phyloP scores from a whole-genome alignment of 1,140 invertebrate genomes.

The Ooceraea biroi region DNA sequence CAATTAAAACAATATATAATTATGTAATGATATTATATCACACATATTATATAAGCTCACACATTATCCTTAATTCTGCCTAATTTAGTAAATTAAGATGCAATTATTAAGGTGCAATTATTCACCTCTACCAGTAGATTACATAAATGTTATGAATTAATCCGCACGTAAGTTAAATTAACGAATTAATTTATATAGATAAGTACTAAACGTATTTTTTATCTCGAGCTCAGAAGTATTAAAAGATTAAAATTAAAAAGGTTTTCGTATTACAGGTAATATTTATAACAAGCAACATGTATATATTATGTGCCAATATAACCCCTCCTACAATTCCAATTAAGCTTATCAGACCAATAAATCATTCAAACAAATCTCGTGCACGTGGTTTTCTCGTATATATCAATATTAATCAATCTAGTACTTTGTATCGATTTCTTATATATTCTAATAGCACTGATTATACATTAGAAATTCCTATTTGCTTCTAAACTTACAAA shows the following conservation, averaged over 20 bases:
- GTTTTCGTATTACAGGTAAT: not conserved
- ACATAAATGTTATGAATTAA: too few relatives aligned
- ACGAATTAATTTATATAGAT: constrained; percentile 4
- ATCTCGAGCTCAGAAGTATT: not conserved
- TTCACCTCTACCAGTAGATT: too few relatives aligned
- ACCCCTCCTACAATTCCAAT: constrained; percentile 23
- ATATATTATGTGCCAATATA: not conserved
- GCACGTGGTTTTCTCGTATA: not conserved
- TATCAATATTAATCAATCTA: not conserved
- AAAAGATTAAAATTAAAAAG: not conserved
- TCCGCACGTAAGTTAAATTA: too few relatives aligned
- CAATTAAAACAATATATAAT: too few relatives aligned
- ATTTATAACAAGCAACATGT: not conserved
- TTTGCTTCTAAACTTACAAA: not conserved
- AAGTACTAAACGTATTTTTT: not conserved
- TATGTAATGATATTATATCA: too few relatives aligned
- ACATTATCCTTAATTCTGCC: too few relatives aligned
- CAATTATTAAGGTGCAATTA: too few relatives aligned
- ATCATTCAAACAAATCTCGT: constrained; percentile 24
- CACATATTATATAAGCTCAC: too few relatives aligned
- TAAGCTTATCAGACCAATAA: constrained; percentile 14
- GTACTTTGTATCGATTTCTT: not conserved
- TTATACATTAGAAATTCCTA: not conserved
- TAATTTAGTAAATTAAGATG: too few relatives aligned
- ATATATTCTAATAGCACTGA: not conserved